These are phyloP conservation scores for Oncorhynchus tshawytscha DNA, from an alignment of 2,113 vertebrate genomes.

Conservation along the genomic window DNA sequence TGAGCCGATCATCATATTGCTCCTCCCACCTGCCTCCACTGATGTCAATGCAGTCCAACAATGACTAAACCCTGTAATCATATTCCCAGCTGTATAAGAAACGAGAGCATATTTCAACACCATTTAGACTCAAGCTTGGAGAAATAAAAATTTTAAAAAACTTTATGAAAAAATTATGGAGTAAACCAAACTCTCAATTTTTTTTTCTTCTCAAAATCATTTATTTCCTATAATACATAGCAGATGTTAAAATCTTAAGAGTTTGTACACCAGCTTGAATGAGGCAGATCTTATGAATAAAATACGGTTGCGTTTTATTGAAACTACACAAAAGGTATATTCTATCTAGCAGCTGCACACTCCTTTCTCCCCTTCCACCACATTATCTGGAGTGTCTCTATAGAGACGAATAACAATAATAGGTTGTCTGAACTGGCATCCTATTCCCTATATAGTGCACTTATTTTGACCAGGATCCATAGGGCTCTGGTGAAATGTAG, in stretches of 20 bases:
- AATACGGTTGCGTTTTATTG: constrained; percentile 45
- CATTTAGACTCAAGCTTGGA: background rate
- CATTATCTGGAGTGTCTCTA: background rate
- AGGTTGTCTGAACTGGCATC: no score
- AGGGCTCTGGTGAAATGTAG: no score
- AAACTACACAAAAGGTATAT: constrained; percentile 74
- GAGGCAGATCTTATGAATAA: constrained; percentile 65
- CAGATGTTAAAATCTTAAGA: constrained; percentile 78
- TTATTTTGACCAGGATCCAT: no score
- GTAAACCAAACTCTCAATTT: constrained; percentile 23
- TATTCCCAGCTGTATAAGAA: no score
- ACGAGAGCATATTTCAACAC: background rate
- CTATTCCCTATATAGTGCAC: no score
- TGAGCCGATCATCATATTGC: no score
- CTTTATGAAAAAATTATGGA: constrained; percentile 12
- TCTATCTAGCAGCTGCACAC: constrained; percentile 75
- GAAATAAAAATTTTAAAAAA: constrained; percentile 57
- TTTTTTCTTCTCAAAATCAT: constrained; percentile 85
- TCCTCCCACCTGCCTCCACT: no score
- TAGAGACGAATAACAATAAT: background rate
- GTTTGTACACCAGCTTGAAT: constrained; percentile 76
- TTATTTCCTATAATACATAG: constrained; percentile 93
- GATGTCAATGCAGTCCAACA: no score
- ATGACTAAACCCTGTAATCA: no score
- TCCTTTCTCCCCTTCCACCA: constrained; percentile 8